Evolutionary conservation across 2,888 invertebrate genomes (phyloP).

Genomic region (Idaea biselata): DNA sequence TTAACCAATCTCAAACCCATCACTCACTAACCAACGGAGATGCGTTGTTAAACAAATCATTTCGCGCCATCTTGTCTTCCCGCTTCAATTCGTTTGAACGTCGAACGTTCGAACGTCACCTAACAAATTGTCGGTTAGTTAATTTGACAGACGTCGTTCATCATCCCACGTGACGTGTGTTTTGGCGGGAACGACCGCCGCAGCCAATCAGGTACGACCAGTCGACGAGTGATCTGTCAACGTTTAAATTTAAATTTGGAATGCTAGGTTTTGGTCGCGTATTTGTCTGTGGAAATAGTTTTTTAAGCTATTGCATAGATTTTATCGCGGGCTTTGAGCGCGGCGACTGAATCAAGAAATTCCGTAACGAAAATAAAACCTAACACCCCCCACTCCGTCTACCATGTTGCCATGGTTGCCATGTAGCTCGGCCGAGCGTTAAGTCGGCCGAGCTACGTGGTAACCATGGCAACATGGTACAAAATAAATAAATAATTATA

Average conservation of each 20-base stretch:
- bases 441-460: too few species aligned
- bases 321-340: too few species aligned
- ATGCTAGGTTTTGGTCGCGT: too few species aligned
- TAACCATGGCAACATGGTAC: too few species aligned
- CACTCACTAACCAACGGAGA: not conserved
- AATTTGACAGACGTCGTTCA: conserved; percentile 68
- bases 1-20: not conserved
- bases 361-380: too few species aligned
- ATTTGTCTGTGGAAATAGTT: too few species aligned
- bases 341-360: too few species aligned
- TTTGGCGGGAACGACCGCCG: conserved; percentile 51
- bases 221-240: conserved; percentile 63
- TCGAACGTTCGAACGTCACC: conserved; percentile 48
- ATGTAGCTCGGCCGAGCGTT: too few species aligned
- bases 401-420: too few species aligned
- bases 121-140: conserved; percentile 55
- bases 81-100: conserved; percentile 38
- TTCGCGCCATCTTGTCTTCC: conserved; percentile 9
- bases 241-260: conserved; percentile 15
- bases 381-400: too few species aligned
- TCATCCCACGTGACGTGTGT: conserved; percentile 42
- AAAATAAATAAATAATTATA: too few species aligned
- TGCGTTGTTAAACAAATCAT: conserved; percentile 16
- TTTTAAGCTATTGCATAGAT: too few species aligned
- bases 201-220: conserved; percentile 71